A percentile compares a stretch with the other conserved stretches of the same genome.
These are phyloP conservation scores for Momotus momota DNA, from an alignment of 2,797 vertebrate species.

Conservation along the genomic window DNA sequence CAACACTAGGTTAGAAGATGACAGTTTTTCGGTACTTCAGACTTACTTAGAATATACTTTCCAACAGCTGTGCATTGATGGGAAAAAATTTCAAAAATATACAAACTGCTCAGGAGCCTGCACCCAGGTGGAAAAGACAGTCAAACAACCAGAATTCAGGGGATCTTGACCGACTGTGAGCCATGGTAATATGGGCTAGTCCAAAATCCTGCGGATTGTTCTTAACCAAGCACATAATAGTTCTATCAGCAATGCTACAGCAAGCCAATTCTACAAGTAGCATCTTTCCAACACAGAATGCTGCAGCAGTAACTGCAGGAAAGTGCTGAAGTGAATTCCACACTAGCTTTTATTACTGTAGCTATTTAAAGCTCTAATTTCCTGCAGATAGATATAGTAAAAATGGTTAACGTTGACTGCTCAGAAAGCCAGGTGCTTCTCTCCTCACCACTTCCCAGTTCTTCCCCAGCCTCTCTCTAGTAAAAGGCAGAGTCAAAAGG, in stretches of 20 bases:
- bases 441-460: background rate
- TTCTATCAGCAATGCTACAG: background rate
- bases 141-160: background rate
- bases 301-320: background rate
- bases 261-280: background rate
- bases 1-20: background rate
- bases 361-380: background rate
- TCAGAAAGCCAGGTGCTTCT: background rate
- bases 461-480: background rate
- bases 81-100: background rate
- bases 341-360: background rate
- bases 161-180: background rate
- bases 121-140: background rate
- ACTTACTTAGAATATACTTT: background rate
- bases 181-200: background rate
- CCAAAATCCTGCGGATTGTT: background rate
- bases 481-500: background rate
- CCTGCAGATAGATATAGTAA: background rate
- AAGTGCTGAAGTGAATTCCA: background rate
- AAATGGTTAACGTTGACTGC: background rate
- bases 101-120: background rate
- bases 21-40: background rate
- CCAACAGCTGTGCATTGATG: background rate
- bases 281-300: background rate
- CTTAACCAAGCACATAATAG: background rate